Conservation (phyloP, 2,888 invertebrate species). For the Pseudanteris insignis region DNA sequence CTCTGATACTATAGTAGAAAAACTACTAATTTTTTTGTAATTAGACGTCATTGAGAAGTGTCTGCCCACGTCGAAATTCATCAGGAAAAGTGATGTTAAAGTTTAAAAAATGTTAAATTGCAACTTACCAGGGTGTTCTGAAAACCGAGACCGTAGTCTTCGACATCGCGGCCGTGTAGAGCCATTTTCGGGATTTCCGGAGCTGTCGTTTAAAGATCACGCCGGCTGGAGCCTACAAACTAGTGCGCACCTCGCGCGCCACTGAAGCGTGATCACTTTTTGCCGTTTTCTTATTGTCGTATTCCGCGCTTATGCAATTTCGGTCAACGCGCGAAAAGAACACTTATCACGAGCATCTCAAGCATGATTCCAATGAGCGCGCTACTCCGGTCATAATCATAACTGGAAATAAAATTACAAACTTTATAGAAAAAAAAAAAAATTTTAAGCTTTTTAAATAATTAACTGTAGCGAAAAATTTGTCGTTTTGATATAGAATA, state of each 20-base stretch:
- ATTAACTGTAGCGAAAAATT: too few species aligned
- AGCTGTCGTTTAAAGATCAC: slow-evolving; percentile 11
- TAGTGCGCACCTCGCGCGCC: slow-evolving; percentile 24
- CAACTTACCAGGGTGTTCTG: slow-evolving; percentile 76
- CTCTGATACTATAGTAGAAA: too few species aligned
- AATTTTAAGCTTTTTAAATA: too few species aligned
- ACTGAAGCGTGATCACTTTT: slow-evolving; percentile 37
- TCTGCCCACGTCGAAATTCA: too few species aligned
- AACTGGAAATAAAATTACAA: too few species aligned
- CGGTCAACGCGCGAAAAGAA: slow-evolving; percentile 21
- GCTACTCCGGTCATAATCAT: too few species aligned
- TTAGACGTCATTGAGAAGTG: slow-evolving; percentile 8
- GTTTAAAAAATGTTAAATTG: too few species aligned
- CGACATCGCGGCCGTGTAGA: slow-evolving; percentile 55
- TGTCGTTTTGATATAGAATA: too few species aligned
- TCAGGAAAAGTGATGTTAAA: too few species aligned
- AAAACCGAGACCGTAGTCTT: slow-evolving; percentile 75
- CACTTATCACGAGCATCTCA: slow-evolving; percentile 21
- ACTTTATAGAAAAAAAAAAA: too few species aligned
- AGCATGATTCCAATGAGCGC: too few species aligned
- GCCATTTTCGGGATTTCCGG: slow-evolving; percentile 49
- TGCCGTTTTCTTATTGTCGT: slow-evolving; percentile 36
- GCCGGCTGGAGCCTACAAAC: slow-evolving; percentile 29
- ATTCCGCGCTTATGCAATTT: slow-evolving; percentile 43
- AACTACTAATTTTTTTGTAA: too few species aligned